Evolutionary conservation across 2,888 invertebrate genomes (phyloP), one percentile per base, ranked within the genome.

Genomic region (Amblyteles armatorius): DNA sequence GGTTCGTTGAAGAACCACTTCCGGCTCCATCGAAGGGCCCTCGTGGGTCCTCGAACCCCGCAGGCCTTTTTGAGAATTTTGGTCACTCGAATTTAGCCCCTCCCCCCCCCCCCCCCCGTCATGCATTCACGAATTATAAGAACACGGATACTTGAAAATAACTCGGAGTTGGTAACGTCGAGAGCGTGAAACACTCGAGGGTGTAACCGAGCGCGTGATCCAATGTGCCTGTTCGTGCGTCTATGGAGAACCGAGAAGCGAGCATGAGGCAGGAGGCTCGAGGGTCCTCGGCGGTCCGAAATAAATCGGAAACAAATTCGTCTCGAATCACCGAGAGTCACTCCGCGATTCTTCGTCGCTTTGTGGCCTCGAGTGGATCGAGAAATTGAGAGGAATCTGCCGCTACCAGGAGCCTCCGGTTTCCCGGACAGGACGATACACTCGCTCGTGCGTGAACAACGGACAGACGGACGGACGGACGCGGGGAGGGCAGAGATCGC

Each of bases 181-280:
- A 84, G 72, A 60, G 83, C 73, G 82, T 71, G 82, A 86, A 84
- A 86, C 78, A 91, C 92, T 92, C 88, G 88, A 92, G 90, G 89
- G 92, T 91, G 92, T 91, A 93, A 93, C 91, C 88, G 92, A 92
- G 91, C 91, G 89, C 91, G 88, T 92, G 92, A 92, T 93, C 89
- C 87, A 91, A 90, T 91, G 88, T 87, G 86, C 55, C 82, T 87
- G 89, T 86, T 87, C 87, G 90, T 88, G 88, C 88, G 87, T 87
- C 86, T 87, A 87, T 87, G 89, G 87, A 40, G 69, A 52, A 52
- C 63, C 65, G 55, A 26, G 36, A 55, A 72, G 26, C 48, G 36
- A 68, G 40, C 71, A 55, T 80, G 50, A 82, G 82, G 77, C 57
- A 83, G 81, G 79, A 85, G 87, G 83, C n/a, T 88, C 83, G 82